These are phyloP conservation scores for Gorsachius goisagi DNA, from an alignment of 2,113 vertebrate species.

Conservation along the genomic window DNA sequence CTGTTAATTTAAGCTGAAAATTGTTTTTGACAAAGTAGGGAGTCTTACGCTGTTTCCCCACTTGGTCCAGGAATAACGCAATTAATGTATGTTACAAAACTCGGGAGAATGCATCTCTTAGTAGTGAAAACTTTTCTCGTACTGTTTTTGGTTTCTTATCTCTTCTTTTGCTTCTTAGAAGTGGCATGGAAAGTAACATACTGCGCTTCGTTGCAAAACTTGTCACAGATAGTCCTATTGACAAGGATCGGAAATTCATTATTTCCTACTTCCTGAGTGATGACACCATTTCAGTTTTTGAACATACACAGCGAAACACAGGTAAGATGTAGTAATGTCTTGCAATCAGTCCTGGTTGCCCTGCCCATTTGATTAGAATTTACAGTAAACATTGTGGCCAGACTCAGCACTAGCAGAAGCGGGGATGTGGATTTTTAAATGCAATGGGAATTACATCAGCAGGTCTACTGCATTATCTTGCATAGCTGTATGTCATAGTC, in stretches of 20 bases:
- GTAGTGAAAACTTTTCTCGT: not conserved
- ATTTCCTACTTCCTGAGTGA: constrained; percentile 86
- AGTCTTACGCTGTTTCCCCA: not conserved
- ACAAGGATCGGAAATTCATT: constrained; percentile 79
- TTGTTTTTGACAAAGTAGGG: not conserved
- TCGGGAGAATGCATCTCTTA: not conserved
- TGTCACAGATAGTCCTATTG: constrained; percentile 65
- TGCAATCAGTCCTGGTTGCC: not conserved
- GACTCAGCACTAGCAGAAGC: not conserved
- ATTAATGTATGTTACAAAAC: not conserved
- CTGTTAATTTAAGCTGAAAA: constrained; percentile 23
- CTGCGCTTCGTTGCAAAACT: constrained; percentile 83
- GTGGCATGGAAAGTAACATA: constrained; percentile 78
- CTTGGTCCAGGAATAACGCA: not conserved
- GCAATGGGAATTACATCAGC: not conserved
- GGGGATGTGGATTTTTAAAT: not conserved
- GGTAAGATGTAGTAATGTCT: constrained; percentile 70
- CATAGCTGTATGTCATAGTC: not conserved
- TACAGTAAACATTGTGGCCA: not conserved
- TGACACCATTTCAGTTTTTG: constrained; percentile 86
- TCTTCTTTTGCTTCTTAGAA: constrained; percentile 64
- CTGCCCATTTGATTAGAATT: not conserved
- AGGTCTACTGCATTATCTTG: not conserved
- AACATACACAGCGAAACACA: constrained; percentile 80
- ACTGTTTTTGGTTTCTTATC: not conserved